Conservation (phyloP, 2,113 vertebrate genomes). For the Acanthochromis polyacanthus region DNA sequence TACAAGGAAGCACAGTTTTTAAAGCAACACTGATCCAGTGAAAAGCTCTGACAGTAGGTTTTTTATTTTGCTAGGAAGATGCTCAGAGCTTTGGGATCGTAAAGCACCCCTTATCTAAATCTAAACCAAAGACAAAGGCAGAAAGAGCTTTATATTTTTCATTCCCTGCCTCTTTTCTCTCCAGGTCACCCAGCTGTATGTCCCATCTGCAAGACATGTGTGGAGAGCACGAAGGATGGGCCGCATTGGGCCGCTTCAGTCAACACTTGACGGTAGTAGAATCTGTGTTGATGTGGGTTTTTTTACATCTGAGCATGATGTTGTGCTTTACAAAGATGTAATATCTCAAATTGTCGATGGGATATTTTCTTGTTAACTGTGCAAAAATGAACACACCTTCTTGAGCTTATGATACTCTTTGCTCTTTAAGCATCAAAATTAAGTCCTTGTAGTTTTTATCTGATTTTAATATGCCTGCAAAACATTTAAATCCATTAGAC, state of each 20-base stretch:
- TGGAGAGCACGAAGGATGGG: constrained; percentile 97
- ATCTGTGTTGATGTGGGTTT: not conserved
- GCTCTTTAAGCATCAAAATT: not conserved
- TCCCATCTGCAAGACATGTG: constrained; percentile 93
- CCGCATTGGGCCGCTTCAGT: constrained; percentile 95
- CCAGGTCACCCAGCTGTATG: constrained; percentile 97
- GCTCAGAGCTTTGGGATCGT: not conserved
- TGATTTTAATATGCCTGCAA: not conserved
- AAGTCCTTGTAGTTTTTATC: not conserved
- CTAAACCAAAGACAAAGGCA: not conserved
- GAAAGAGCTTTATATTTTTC: not conserved
- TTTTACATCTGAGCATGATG: too few relatives aligned
- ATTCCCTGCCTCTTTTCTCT: constrained; percentile 14
- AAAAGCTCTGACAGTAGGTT: too few relatives aligned
- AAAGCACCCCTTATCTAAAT: not conserved
- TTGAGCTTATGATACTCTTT: too few relatives aligned
- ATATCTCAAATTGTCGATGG: too few relatives aligned
- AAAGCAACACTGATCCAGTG: not conserved
- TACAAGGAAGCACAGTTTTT: not conserved
- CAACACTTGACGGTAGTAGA: constrained; percentile 93
- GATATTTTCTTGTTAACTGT: too few relatives aligned
- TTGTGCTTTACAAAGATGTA: too few relatives aligned
- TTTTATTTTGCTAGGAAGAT: too few relatives aligned
- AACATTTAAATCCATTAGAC: not conserved
- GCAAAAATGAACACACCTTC: too few relatives aligned